Percentiles rank a stretch among this genome's conserved stretches.
phyloP scores from a whole-genome alignment of 2,888 invertebrate genomes.

The Muschampia staudingeri region DNA sequence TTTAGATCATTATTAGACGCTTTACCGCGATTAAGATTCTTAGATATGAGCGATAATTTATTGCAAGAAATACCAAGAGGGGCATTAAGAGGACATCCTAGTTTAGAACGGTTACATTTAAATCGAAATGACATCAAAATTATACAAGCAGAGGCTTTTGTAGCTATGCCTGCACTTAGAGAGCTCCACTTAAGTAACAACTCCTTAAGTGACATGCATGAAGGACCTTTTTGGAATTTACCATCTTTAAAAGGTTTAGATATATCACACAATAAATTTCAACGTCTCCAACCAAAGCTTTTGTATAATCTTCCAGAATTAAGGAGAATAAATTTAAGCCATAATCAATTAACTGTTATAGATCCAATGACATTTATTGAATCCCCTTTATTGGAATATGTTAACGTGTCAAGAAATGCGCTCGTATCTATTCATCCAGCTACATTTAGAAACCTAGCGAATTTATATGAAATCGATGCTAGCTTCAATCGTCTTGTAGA shows the following conservation, averaged over 20 bases:
- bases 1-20: slow-evolving; percentile 94
- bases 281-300: slow-evolving; percentile 93
- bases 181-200: slow-evolving; percentile 96
- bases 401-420: slow-evolving; percentile 95
- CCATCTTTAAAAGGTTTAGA: slow-evolving; percentile 97
- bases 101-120: slow-evolving; percentile 95
- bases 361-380: slow-evolving; percentile 94
- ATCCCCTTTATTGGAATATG: slow-evolving; percentile 94
- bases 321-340: slow-evolving; percentile 94
- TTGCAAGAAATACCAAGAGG: slow-evolving; percentile 95
- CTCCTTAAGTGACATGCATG: slow-evolving; percentile 94
- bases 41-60: slow-evolving; percentile 95
- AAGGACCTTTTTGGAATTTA: slow-evolving; percentile 96
- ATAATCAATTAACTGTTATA: slow-evolving; percentile 93
- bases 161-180: slow-evolving; percentile 96
- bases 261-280: slow-evolving; percentile 94
- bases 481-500: slow-evolving; percentile 94
- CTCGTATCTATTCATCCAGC: slow-evolving; percentile 94
- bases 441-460: slow-evolving; percentile 94
- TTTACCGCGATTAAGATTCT: slow-evolving; percentile 94
- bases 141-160: slow-evolving; percentile 95
- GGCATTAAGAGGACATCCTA: slow-evolving; percentile 95
- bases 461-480: slow-evolving; percentile 95
- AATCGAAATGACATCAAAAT: slow-evolving; percentile 95
- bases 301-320: slow-evolving; percentile 94